Evolutionary conservation across 2,888 invertebrate genomes (phyloP), one percentile per base, ranked within the genome.

Genomic region (Ptilodon capucinus): DNA sequence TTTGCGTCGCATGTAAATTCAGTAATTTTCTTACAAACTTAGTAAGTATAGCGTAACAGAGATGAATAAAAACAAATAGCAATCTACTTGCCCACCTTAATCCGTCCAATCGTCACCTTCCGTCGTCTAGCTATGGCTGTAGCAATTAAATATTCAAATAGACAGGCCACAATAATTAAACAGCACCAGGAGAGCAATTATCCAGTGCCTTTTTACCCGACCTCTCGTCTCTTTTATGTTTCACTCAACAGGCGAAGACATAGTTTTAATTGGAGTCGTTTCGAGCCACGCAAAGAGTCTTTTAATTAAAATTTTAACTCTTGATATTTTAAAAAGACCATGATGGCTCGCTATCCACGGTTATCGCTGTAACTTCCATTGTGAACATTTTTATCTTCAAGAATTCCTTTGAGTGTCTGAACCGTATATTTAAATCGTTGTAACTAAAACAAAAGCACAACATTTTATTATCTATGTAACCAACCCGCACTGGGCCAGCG

Each of bases 221-320:
- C 74, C 76, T 75, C 75, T 76, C 71, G 54, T 76, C 77, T 79
- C 81, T 81, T 84, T 85, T 80, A 85, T 82, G 76, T 75, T 76
- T 76, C 70, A 56, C 44, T 66, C 71, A 64, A 69, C 72, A 66
- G 67, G 62, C 68, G 77, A 86, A 86, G 87, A 86, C 83, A 86
- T 86, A 86, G 86, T 86, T 87, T 86, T 87, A 88, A 87, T 87
- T 87, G 86, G 81, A 86, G 77, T 81, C 83, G 81, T 81, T 86
- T 74, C 74, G 73, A 71, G 71, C 71, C 69, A 81, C 79, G 81
- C 81, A 80, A 83, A 82, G 81, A 76, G 77, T 77, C 79, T 81
- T 86, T 83, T 84, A 86, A 85, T 86, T 84, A 86, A 85, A 84
- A 81, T 76, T 79, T 79, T 73, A 84, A 81, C 81, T 81, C 79